Evolutionary conservation across 2,797 vertebrate genomes (phyloP).

Genomic region (Threskiornis aethiopicus): DNA sequence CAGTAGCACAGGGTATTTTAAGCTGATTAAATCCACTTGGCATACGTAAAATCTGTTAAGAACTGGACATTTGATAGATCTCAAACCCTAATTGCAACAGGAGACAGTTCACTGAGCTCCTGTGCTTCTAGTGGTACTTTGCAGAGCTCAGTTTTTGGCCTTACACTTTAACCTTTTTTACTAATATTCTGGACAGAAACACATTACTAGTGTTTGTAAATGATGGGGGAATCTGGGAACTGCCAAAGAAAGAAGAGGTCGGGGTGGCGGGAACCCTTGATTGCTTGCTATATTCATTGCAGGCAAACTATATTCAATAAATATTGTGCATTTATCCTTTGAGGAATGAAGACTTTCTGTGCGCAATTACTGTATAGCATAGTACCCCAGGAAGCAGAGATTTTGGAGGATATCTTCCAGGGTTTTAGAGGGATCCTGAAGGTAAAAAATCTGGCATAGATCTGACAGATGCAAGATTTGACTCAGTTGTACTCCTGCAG

Average conservation of each 20-base stretch:
- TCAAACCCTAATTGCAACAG: slow-evolving; percentile 1
- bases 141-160: neutral
- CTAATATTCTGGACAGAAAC: neutral
- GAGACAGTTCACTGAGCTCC: neutral
- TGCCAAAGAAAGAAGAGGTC: neutral
- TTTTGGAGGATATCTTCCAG: neutral
- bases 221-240: neutral
- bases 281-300: neutral
- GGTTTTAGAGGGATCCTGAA: neutral
- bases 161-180: neutral
- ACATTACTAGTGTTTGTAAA: neutral
- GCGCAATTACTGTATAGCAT: neutral
- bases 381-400: neutral
- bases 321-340: neutral
- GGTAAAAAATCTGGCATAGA: neutral
- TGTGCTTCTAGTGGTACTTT: neutral
- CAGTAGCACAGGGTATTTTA: slow-evolving; percentile 27
- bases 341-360: neutral
- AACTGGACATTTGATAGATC: slow-evolving; percentile 44
- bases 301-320: neutral
- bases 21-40: slow-evolving; percentile 54
- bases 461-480: neutral
- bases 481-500: neutral
- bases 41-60: slow-evolving; percentile 25
- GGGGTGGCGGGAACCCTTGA: neutral